A percentile compares a stretch with the other conserved stretches of the same genome.
Evolutionary conservation across 2,113 vertebrate genomes (phyloP).

Genomic region (Arvicanthis niloticus): DNA sequence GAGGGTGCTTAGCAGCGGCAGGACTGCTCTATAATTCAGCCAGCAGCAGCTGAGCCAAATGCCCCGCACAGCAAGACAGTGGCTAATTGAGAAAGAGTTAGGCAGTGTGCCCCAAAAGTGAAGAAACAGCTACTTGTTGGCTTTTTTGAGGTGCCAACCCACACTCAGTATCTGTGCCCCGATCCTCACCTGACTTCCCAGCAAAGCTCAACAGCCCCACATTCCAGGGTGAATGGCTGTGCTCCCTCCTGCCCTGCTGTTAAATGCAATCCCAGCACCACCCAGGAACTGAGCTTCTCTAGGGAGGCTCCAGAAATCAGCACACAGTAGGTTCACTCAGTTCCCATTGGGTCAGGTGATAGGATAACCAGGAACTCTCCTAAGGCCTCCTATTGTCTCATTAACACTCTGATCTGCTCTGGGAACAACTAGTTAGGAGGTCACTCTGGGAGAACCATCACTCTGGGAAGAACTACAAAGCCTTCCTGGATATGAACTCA

Average conservation of each 20-base stretch:
- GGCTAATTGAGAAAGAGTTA: constrained; percentile 68
- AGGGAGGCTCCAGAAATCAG: neutral
- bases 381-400: neutral
- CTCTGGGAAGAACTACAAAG: accelerated
- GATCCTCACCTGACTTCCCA: constrained; percentile 36
- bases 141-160: constrained; percentile 63
- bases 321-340: neutral
- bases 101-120: constrained; percentile 65
- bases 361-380: neutral
- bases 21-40: constrained; percentile 59
- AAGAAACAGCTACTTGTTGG: constrained; percentile 59
- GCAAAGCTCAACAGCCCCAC: neutral
- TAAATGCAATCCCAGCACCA: neutral
- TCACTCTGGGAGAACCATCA: neutral
- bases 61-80: neutral
- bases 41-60: constrained; percentile 53
- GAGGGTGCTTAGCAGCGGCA: neutral
- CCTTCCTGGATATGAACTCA: neutral
- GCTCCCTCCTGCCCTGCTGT: neutral
- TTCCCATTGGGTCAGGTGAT: neutral
- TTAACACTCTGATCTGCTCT: neutral
- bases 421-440: neutral
- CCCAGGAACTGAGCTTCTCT: neutral
- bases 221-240: neutral
- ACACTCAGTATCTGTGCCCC: neutral